phyloP scores from a whole-genome alignment of 2,113 vertebrate genomes.

The Eudorcas thomsonii region DNA sequence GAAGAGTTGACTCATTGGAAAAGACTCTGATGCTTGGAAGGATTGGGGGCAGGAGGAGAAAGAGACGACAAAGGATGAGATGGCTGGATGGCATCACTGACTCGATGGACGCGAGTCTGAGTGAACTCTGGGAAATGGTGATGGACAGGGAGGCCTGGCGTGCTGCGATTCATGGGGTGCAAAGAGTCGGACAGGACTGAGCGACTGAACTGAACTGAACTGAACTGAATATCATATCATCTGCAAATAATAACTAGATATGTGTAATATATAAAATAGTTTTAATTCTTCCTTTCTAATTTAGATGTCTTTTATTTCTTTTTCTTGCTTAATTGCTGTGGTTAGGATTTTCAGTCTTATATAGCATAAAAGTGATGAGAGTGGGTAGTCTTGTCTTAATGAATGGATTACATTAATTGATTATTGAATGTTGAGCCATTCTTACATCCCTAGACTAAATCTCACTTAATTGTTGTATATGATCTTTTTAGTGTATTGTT shows the following conservation, averaged over 20 bases:
- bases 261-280: background rate
- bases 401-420: background rate
- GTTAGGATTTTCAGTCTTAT: background rate
- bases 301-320: background rate
- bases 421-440: background rate
- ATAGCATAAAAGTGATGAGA: background rate
- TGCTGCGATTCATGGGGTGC: too few species aligned
- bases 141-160: too few species aligned
- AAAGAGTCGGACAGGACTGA: too few species aligned
- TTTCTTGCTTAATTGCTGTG: background rate
- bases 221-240: background rate
- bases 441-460: background rate
- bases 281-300: background rate
- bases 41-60: too few species aligned
- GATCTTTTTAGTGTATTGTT: background rate
- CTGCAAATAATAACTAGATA: background rate
- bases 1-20: too few species aligned
- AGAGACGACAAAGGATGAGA: too few species aligned
- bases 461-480: background rate
- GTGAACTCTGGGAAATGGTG: too few species aligned
- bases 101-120: too few species aligned
- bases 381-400: background rate
- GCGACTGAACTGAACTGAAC: too few species aligned
- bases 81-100: too few species aligned
- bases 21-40: too few species aligned